Evolutionary conservation across 2,113 vertebrate genomes (phyloP), one percentile per base, ranked within the genome.

Genomic region (Anhinga rufa): DNA sequence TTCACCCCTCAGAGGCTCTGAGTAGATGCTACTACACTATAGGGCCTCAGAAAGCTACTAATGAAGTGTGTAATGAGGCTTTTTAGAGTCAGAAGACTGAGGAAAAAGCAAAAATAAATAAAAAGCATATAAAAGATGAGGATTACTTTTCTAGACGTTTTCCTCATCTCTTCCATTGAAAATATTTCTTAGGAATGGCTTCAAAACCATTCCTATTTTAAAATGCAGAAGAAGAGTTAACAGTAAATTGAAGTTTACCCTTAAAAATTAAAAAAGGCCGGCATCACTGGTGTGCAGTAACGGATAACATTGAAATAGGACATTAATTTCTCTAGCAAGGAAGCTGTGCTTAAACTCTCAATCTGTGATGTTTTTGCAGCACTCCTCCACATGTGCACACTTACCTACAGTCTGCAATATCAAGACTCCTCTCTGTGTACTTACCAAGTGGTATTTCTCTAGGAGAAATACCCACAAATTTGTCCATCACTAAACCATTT

Each of bases 61-160:
- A 96, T 93, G 88, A 96, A 96, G 90, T 87, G 92, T 96, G 93
- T 85, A 96, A 94, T 96, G 90, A 96, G 82, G 92, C 93, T 91
- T 96, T 95, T 94, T 94, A 95, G 75, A 92, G 75, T 72, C 81
- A 88, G 65, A 91, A 93, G 70, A 89, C n/a, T 61, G 86, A 93
- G 83, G 40, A 68, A 92, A 94, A 93, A 93, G 7, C 69, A 85
- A 93, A 80, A 31, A 96, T 86, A 95, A 95, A 97, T 93, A 95
- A 94, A 95, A 91, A 85, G 18, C 77, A 55, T 74, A 80, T 42
- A 66, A 79, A 91, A 94, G 77, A 94, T 62, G 74, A 84, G 14
- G 9, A 8, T 65, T 89, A 54, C 58, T 80, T 91, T 92, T 82
- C 81, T 58, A 76, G 65, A 16, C 22, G 51, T 89, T 87, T 83